Evolutionary conservation across 2,888 invertebrate species (phyloP).

Genomic region (Phortica magna): DNA sequence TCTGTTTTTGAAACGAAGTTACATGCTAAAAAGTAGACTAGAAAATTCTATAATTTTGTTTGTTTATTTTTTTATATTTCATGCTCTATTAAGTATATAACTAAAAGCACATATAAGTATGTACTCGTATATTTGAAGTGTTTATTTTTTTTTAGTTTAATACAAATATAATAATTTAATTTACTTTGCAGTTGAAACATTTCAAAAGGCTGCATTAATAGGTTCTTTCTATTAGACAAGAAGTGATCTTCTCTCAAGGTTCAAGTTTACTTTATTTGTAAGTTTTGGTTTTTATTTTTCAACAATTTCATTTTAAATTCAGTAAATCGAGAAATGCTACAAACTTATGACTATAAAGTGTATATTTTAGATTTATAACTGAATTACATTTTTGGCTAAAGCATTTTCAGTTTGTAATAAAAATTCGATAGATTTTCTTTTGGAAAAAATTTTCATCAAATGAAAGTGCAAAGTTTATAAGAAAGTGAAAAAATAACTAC

Average conservation of each 20-base stretch:
- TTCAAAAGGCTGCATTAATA: slow-evolving; percentile 55
- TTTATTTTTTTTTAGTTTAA: slow-evolving; percentile 40
- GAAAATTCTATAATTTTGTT: slow-evolving; percentile 45
- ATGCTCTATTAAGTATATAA: slow-evolving; percentile 46
- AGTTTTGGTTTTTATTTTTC: background rate
- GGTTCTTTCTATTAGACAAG: background rate
- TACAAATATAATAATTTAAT: slow-evolving; percentile 54
- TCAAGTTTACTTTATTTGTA: slow-evolving; percentile 19
- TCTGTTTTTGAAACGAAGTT: slow-evolving; percentile 66
- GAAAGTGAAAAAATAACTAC: slow-evolving; percentile 15
- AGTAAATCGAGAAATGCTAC: background rate
- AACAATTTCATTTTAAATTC: background rate
- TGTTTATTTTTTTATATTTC: slow-evolving; percentile 37
- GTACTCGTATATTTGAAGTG: slow-evolving; percentile 39
- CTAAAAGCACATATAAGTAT: background rate
- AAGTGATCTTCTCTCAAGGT: slow-evolving; percentile 46
- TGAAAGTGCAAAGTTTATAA: slow-evolving; percentile 24
- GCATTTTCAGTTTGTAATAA: slow-evolving; percentile 5
- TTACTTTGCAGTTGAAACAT: slow-evolving; percentile 72
- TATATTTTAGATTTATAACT: background rate
- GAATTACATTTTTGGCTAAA: slow-evolving; percentile 24
- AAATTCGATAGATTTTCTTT: slow-evolving; percentile 18
- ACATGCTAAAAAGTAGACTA: slow-evolving; percentile 61
- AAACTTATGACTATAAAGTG: slow-evolving; percentile 12
- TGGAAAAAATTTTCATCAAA: background rate